Base-by-base conservation (phyloP, 2,888 invertebrate genomes). In the Ophion obscuratus region DNA sequence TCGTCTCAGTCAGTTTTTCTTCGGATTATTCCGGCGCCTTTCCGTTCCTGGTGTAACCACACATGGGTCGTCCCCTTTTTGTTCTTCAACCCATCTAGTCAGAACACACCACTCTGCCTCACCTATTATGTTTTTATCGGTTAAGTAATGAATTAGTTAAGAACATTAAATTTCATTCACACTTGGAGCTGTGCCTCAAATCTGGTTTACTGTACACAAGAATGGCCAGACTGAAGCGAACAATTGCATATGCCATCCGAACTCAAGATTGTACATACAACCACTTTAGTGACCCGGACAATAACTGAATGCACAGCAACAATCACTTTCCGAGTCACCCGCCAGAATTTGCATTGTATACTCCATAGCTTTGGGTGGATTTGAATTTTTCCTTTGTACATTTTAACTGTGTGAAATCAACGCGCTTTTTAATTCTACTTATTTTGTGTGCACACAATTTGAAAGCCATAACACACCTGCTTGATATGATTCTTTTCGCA, bases 181-280 rank as follows among this genome's bases (percentile, higher is more conserved):
- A 64, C 64, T 31, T 64, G 64, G 27, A 71, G 53, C 31, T 71
- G 70, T 71, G 53, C 70, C 53, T 64, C 31, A 27, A 53, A 14
- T 53, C 70, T 57, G 53, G 70, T 57, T 71, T 57, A 57, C 70
- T 7, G 66, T 61, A 77, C 67, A 57, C 68, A 79, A 68, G 70
- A 61, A 79, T 77, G 40, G 40, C 78, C 78, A 70, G 68, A 53
- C 57, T 59, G 61, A n/a, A 67, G 67, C 67, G 59, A 79, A 27
- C 36, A 61, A 14, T 6, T 24, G 44, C 59, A 61, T 79, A 27
- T 61, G 70, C 9, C 20, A 40, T 70, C 78, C 61, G 70, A 79
- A 79, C 70, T n/a, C 59, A 79, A 79, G 70, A 79, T 7, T 10
- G n/a, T n/a, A 44, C 67, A 67, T 67, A 40, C 67, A 67, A n/a